These are phyloP conservation scores for Ryuthela nishihirai DNA, from an alignment of 2,888 invertebrate species.

Conservation along the genomic window DNA sequence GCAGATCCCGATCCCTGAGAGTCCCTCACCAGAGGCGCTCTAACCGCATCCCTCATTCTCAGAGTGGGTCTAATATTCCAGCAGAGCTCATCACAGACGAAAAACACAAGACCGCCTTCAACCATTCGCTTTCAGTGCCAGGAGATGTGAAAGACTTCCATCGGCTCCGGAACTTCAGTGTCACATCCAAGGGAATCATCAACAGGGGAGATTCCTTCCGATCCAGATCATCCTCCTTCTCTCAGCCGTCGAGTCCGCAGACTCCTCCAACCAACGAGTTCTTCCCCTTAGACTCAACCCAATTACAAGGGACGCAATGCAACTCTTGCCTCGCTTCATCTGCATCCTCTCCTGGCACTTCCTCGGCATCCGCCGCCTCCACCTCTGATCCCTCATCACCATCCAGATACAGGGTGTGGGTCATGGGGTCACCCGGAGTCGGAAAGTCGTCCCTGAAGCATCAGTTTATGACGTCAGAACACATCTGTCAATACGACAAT, in stretches of 20 bases:
- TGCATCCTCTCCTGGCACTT: neutral
- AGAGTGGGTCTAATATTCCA: conserved; percentile 9
- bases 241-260: conserved; percentile 19
- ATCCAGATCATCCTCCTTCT: conserved; percentile 22
- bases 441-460: conserved; percentile 65
- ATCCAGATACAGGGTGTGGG: conserved; percentile 58
- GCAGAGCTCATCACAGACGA: neutral
- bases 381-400: neutral
- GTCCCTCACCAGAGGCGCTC: conserved; percentile 13
- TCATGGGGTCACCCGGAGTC: conserved; percentile 63
- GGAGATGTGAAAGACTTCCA: conserved; percentile 44
- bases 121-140: conserved; percentile 26
- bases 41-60: conserved; percentile 12
- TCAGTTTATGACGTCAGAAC: conserved; percentile 67
- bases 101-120: conserved; percentile 10
- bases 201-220: conserved; percentile 81
- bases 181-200: conserved; percentile 80
- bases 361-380: neutral
- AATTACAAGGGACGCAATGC: too few species aligned
- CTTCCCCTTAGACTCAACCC: too few species aligned
- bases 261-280: conserved; percentile 2
- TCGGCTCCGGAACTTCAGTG: conserved; percentile 61
- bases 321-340: too few species aligned
- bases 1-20: conserved; percentile 17
- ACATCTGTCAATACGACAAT: conserved; percentile 67